Conservation (phyloP, 2,113 vertebrate species). For the Phalacrocorax carbo region DNA sequence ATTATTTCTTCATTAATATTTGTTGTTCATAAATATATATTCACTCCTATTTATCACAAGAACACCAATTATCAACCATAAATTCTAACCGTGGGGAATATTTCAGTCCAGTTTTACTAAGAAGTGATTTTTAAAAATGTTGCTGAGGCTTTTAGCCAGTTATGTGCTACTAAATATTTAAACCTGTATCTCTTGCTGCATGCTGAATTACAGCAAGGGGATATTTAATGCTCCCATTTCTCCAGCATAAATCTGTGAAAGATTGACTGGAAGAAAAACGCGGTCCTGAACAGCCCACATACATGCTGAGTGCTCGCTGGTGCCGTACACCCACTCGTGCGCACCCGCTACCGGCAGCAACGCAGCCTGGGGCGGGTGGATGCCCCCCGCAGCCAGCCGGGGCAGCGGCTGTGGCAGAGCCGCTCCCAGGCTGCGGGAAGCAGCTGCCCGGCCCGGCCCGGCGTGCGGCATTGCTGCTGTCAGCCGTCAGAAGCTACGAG, state of each 20-base stretch:
- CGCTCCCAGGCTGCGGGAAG: not conserved
- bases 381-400: rapidly evolving
- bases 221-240: constrained; percentile 64
- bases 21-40: not conserved
- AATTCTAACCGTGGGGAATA: constrained; percentile 37
- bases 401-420: rapidly evolving
- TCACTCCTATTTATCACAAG: constrained; percentile 35
- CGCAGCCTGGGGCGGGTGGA: not conserved
- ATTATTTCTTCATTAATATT: constrained; percentile 46
- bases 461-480: constrained; percentile 20
- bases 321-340: rapidly evolving
- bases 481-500: constrained; percentile 54
- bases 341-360: rapidly evolving
- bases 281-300: not conserved
- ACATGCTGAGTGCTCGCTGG: not conserved
- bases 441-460: not conserved
- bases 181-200: constrained; percentile 67
- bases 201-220: constrained; percentile 65
- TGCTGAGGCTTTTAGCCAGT: constrained; percentile 62
- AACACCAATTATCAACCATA: constrained; percentile 5
- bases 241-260: constrained; percentile 34
- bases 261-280: constrained; percentile 24
- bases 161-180: constrained; percentile 75
- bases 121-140: constrained; percentile 63
- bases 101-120: constrained; percentile 47